These are phyloP conservation scores for Lycocerus yunnanus DNA, from an alignment of 2,888 invertebrate genomes.

Conservation along the genomic window DNA sequence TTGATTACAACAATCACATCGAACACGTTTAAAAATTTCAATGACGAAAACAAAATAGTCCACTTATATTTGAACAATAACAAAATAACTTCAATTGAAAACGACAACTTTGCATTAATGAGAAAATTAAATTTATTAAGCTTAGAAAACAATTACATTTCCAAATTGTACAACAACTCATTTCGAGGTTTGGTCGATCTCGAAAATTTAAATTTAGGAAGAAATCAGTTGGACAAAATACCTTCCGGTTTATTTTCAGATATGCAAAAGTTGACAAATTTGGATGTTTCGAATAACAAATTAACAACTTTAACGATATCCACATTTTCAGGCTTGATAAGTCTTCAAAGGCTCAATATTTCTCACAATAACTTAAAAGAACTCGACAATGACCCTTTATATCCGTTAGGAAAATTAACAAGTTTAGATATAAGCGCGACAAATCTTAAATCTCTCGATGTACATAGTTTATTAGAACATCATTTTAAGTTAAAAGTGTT, in stretches of 20 bases:
- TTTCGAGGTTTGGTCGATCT: constrained; percentile 9
- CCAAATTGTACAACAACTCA: constrained; percentile 1
- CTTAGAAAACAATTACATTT: constrained; percentile 7
- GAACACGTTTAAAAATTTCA: not conserved
- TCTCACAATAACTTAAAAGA: constrained; percentile 13
- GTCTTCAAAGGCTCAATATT: constrained; percentile 6
- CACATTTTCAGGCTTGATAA: constrained; percentile 13
- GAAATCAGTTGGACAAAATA: not conserved
- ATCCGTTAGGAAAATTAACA: constrained; percentile 8
- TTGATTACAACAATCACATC: not conserved
- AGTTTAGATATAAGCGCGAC: constrained; percentile 15
- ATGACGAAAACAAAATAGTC: not conserved
- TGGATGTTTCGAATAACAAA: constrained; percentile 10
- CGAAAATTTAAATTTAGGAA: not conserved
- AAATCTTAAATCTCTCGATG: constrained; percentile 6
- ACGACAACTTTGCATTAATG: not conserved
- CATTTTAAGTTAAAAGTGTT: constrained; percentile 5
- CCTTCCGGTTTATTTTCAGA: constrained; percentile 10
- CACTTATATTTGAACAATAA: not conserved
- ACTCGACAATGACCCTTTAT: not conserved
- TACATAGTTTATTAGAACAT: constrained; percentile 9
- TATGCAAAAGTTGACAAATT: not conserved
- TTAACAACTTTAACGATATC: not conserved
- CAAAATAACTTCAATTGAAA: constrained; percentile 5
- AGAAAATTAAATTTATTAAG: not conserved